phyloP scores from a whole-genome alignment of 1,140 invertebrate genomes.

The Harlomillsia oculata region DNA sequence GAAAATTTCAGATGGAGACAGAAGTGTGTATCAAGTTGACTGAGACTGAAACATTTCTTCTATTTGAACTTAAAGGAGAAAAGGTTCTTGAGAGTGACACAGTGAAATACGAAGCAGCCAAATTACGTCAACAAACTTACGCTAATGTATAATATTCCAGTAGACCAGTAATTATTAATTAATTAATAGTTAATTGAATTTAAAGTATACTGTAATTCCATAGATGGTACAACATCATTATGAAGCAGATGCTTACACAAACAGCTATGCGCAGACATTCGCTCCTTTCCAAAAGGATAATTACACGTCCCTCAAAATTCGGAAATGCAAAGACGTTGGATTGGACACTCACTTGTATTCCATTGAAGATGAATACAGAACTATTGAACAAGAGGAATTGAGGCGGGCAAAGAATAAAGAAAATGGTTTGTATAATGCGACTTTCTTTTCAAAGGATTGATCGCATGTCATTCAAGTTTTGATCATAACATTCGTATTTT shows the following conservation, averaged over 20 bases:
- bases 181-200: not conserved
- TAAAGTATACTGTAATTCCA: not conserved
- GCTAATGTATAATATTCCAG: not conserved
- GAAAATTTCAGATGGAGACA: not conserved
- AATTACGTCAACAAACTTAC: not conserved
- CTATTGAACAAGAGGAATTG: slow-evolving; percentile 9
- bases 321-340: slow-evolving; percentile 9
- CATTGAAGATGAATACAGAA: slow-evolving; percentile 26
- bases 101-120: not conserved
- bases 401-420: too few relatives aligned
- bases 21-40: too few relatives aligned
- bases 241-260: slow-evolving; percentile 16
- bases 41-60: slow-evolving; percentile 11
- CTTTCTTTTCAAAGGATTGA: too few relatives aligned
- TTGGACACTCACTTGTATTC: slow-evolving; percentile 15
- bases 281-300: slow-evolving; percentile 12
- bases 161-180: not conserved
- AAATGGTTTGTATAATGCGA: too few relatives aligned
- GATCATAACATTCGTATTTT: too few relatives aligned
- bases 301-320: slow-evolving; percentile 17
- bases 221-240: slow-evolving; percentile 25
- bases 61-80: slow-evolving; percentile 16
- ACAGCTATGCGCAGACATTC: slow-evolving; percentile 19
- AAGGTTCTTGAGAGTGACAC: slow-evolving; percentile 11
- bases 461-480: too few relatives aligned